A percentile compares a stretch with the other conserved stretches of the same genome.
phyloP scores from a whole-genome alignment of 1,140 invertebrate genomes.

The Formica exsecta region DNA sequence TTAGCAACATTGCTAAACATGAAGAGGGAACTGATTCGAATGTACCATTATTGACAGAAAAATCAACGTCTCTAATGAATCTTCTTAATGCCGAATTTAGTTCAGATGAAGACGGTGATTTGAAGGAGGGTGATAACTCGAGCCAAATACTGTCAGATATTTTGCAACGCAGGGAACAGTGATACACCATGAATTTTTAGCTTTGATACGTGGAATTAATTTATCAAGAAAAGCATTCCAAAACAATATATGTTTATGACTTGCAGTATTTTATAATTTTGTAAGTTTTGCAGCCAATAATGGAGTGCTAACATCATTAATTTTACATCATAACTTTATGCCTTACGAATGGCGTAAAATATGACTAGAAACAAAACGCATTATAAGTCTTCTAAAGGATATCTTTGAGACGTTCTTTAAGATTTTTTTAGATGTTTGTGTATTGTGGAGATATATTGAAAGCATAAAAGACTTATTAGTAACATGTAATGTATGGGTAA shows the following conservation, averaged over 20 bases:
- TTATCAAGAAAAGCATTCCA: constrained; percentile 9
- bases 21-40: constrained; percentile 81
- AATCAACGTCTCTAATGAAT: constrained; percentile 84
- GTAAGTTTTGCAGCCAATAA: constrained; percentile 17
- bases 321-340: constrained; percentile 8
- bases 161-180: constrained; percentile 83
- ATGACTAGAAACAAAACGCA: background rate
- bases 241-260: constrained; percentile 23
- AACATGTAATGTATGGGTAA: background rate
- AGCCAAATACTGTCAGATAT: constrained; percentile 84
- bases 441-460: background rate
- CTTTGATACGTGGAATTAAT: constrained; percentile 6
- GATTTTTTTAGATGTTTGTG: constrained; percentile 14
- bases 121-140: constrained; percentile 80
- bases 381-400: background rate
- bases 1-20: constrained; percentile 75
- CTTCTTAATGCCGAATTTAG: constrained; percentile 84
- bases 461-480: background rate
- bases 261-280: constrained; percentile 53
- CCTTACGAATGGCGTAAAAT: constrained; percentile 8
- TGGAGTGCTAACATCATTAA: background rate
- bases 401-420: background rate
- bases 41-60: constrained; percentile 80
- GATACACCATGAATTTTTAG: constrained; percentile 29
- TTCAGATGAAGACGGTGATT: constrained; percentile 83